Evolutionary conservation across 2,113 vertebrate species (phyloP).

Genomic region (Callithrix jacchus): DNA sequence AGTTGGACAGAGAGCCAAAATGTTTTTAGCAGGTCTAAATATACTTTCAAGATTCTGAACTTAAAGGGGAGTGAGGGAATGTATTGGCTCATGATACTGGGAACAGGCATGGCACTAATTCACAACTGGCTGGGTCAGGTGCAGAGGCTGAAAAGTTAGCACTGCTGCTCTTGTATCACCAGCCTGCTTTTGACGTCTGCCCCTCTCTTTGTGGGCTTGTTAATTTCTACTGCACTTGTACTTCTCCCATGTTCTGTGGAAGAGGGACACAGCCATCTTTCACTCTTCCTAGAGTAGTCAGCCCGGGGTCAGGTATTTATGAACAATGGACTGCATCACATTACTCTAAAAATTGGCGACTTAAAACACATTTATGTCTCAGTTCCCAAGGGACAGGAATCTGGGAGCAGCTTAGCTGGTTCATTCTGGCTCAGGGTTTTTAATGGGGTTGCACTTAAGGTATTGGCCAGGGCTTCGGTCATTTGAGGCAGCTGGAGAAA

Average conservation of each 20-base stretch:
- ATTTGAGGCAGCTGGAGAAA: background rate
- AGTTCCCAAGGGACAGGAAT: background rate
- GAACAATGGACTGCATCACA: background rate
- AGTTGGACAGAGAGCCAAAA: slow-evolving; percentile 20
- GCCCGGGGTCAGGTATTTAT: background rate
- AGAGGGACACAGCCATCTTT: background rate
- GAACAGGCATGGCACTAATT: background rate
- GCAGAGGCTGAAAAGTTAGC: background rate
- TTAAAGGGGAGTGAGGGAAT: background rate
- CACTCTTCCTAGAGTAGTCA: background rate
- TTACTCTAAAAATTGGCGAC: background rate
- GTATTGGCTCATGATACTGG: background rate
- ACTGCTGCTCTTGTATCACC: background rate
- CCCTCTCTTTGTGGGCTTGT: background rate
- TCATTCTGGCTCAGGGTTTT: background rate
- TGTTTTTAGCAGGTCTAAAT: background rate
- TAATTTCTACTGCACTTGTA: background rate
- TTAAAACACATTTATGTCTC: background rate
- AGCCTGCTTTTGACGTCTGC: background rate
- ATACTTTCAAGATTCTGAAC: slow-evolving; percentile 27
- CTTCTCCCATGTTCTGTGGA: background rate
- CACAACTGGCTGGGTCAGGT: background rate
- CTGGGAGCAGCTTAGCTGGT: background rate
- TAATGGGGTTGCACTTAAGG: background rate
- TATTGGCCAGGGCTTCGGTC: background rate